Evolutionary conservation across 2,113 vertebrate species (phyloP).

Genomic region (Abramis brama): DNA sequence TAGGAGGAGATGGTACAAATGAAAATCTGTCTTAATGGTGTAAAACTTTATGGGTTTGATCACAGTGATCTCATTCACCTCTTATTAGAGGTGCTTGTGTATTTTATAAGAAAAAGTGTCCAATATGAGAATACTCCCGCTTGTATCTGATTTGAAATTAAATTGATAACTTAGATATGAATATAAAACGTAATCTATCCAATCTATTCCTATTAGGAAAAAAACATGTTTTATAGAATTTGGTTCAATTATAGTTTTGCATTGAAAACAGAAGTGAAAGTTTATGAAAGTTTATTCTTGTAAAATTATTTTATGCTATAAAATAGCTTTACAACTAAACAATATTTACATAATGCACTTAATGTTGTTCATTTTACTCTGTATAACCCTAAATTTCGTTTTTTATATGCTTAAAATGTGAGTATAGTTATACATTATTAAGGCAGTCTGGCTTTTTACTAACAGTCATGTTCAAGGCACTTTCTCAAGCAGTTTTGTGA

Average conservation of each 20-base stretch:
- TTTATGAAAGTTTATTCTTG: constrained; percentile 23
- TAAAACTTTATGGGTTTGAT: constrained; percentile 6
- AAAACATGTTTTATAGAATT: background rate
- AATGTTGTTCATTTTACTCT: constrained; percentile 23
- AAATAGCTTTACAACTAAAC: constrained; percentile 18
- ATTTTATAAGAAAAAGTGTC: constrained; percentile 1
- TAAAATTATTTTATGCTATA: background rate
- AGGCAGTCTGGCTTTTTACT: constrained; percentile 22
- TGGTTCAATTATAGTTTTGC: background rate
- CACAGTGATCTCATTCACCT: constrained; percentile 23
- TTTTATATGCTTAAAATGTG: background rate
- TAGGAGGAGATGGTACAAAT: background rate
- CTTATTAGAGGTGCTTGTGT: constrained; percentile 17
- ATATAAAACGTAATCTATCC: background rate
- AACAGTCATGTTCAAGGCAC: constrained; percentile 45
- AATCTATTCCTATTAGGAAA: too few relatives aligned
- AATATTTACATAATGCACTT: constrained; percentile 26
- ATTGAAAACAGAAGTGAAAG: background rate
- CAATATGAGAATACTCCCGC: background rate
- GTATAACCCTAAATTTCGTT: constrained; percentile 36
- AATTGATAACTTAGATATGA: background rate
- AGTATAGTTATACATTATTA: constrained; percentile 22
- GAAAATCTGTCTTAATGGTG: constrained; percentile 17
- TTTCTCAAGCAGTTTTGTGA: constrained; percentile 37
- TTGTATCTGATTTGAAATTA: constrained; percentile 24